Evolutionary conservation across 2,113 vertebrate species (phyloP), one percentile per base, ranked within the genome.

Genomic region (Brachyistius frenatus): DNA sequence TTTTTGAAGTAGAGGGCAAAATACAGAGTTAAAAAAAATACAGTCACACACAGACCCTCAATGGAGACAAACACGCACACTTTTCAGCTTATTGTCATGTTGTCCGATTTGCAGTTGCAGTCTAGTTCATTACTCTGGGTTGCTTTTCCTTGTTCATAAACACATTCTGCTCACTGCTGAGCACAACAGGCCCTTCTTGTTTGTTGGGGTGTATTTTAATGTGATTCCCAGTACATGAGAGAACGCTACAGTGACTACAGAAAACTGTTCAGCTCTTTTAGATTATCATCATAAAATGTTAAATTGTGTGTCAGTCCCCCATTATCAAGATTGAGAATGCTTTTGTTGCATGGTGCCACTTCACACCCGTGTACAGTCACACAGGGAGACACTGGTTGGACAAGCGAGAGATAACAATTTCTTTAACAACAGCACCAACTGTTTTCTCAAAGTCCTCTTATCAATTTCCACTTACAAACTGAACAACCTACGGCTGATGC

Each of bases 361-460:
- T 78, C 54, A 66, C 46, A 58, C 1, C 15, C 8, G 11, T 0
- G 2, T 14, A 16, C 44, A 76, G 37, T 68, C 53, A 58, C 37
- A 47, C 7, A 35, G 7, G 13, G 2, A 83, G 36, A 60, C n/a
- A 33, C 2, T 1, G 16, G 61, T 49, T 57, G 30, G 23, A 49
- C 0, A 2, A 68, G 15, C 14, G 44, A 58, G 39, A 4, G 4
- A 33, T 23, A 74, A 62, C 9, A 14, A 1, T 39, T 55, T 52
- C 56, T 73, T 47, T 9, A 14, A 44, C 13, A 54, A 30, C 5
- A n/a, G 30, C 5, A 15, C 11, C 16, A 46, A 39, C 66, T 50
- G 46, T 56, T 77, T 76, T 53, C 50, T 72, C 37, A 31, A 57
- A 71, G 62, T 53, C 63, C 60, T 37, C 35, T 47, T 50, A 47